Evolutionary conservation across 2,113 vertebrate species (phyloP).

Genomic region (Muscicapa adusta): DNA sequence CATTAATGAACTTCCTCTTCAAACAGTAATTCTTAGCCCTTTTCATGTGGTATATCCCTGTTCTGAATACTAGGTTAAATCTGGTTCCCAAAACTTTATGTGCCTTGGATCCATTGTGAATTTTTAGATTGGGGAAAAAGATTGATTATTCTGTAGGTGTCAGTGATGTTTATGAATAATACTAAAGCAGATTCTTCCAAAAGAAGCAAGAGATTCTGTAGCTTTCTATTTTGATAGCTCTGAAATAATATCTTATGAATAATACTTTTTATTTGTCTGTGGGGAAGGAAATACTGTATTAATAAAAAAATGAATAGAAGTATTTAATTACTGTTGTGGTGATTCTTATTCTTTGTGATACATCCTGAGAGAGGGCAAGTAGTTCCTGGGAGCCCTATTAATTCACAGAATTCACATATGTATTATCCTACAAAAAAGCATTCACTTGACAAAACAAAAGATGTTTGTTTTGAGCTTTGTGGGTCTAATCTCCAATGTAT

Average conservation of each 20-base stretch:
- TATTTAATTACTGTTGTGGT: not conserved
- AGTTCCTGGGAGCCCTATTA: not conserved
- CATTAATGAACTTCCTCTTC: not conserved
- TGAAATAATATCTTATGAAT: not conserved
- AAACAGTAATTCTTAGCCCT: not conserved
- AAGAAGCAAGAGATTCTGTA: not conserved
- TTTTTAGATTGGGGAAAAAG: not conserved
- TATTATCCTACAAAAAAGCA: not conserved
- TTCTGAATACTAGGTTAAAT: not conserved
- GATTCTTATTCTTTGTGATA: not conserved
- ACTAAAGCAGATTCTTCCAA: not conserved
- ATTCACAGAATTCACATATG: not conserved
- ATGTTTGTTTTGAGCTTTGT: not conserved
- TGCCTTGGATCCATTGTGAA: conserved; percentile 11
- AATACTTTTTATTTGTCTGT: conserved; percentile 43
- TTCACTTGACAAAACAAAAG: not conserved
- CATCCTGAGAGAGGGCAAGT: not conserved
- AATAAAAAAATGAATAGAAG: conserved; percentile 11
- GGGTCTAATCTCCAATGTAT: not conserved
- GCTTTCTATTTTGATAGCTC: conserved; percentile 7
- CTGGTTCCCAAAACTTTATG: not conserved
- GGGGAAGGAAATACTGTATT: not conserved
- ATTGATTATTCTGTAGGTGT: conserved; percentile 17
- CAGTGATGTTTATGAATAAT: conserved; percentile 2
- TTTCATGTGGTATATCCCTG: not conserved